Conservation (phyloP, 2,113 vertebrate species). For the Malaclemys terrapin region DNA sequence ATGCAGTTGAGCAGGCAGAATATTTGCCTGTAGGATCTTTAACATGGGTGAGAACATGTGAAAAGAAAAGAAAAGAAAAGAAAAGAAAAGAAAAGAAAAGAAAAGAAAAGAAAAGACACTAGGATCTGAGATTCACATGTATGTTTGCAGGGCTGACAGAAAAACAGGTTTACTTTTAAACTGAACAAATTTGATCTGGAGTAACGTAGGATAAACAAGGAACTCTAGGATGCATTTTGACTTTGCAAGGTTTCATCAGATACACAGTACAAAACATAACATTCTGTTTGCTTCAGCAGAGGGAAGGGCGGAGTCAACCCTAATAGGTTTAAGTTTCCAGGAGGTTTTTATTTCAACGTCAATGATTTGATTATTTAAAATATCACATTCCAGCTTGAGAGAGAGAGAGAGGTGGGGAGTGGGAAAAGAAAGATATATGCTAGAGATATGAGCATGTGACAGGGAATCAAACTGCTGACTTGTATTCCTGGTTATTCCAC, state of each 20-base stretch:
- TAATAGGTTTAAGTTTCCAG: not conserved
- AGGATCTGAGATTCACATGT: too few relatives aligned
- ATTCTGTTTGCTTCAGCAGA: not conserved
- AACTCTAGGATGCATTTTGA: not conserved
- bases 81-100: not conserved
- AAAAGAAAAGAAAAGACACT: not conserved
- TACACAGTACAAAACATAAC: not conserved
- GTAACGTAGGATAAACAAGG: not conserved
- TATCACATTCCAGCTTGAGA: not conserved
- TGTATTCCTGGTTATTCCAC: not conserved
- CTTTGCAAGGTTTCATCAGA: not conserved
- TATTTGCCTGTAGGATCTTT: fast-evolving
- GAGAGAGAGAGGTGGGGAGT: not conserved
- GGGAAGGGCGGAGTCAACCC: not conserved
- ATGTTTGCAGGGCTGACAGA: not conserved
- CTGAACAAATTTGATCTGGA: not conserved
- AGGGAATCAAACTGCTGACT: not conserved
- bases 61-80: not conserved
- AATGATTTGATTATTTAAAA: not conserved
- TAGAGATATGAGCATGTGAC: not conserved
- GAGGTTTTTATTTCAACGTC: not conserved
- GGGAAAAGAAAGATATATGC: not conserved
- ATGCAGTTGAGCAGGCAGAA: not conserved
- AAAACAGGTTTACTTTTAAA: not conserved
- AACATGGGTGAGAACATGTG: not conserved